Evolutionary conservation across 2,888 invertebrate genomes (phyloP).

Genomic region (Volucella bombylans): DNA sequence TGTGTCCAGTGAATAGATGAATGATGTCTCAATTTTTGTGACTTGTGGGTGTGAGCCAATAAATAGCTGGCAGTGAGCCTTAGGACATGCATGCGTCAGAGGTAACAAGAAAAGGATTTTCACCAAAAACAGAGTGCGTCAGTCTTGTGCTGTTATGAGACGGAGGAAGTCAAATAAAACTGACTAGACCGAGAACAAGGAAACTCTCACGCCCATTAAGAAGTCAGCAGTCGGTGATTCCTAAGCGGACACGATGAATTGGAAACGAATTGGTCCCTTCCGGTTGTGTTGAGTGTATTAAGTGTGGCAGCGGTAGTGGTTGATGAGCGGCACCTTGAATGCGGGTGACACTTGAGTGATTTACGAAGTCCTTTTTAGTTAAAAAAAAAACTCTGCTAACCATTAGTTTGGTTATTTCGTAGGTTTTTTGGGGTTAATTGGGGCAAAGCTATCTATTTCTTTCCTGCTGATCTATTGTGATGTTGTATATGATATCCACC

Average conservation of each 20-base stretch:
- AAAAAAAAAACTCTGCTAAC: not conserved
- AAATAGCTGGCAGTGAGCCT: constrained; percentile 54
- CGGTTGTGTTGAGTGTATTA: constrained; percentile 51
- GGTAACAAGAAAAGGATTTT: constrained; percentile 42
- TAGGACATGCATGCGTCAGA: constrained; percentile 28
- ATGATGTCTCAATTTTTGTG: constrained; percentile 71
- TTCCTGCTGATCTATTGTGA: no score
- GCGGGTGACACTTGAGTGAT: constrained; percentile 54
- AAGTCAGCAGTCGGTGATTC: constrained; percentile 58
- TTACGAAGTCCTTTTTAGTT: constrained; percentile 53
- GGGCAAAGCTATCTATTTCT: not conserved
- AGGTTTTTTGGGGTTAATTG: constrained; percentile 12
- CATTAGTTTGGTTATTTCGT: constrained; percentile 22
- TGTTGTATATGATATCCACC: no score
- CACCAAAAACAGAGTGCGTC: constrained; percentile 48
- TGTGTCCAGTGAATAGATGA: constrained; percentile 39
- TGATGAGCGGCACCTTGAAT: constrained; percentile 58
- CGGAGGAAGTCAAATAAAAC: constrained; percentile 54
- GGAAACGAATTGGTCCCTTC: constrained; percentile 69
- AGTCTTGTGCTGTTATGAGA: constrained; percentile 49
- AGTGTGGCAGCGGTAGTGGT: constrained; percentile 17
- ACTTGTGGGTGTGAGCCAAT: constrained; percentile 62
- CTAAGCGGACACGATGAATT: constrained; percentile 61
- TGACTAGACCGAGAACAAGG: constrained; percentile 65
- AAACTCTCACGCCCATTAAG: constrained; percentile 73